Base-by-base conservation (phyloP, 2,888 invertebrate genomes). In the Cenopis cana region DNA sequence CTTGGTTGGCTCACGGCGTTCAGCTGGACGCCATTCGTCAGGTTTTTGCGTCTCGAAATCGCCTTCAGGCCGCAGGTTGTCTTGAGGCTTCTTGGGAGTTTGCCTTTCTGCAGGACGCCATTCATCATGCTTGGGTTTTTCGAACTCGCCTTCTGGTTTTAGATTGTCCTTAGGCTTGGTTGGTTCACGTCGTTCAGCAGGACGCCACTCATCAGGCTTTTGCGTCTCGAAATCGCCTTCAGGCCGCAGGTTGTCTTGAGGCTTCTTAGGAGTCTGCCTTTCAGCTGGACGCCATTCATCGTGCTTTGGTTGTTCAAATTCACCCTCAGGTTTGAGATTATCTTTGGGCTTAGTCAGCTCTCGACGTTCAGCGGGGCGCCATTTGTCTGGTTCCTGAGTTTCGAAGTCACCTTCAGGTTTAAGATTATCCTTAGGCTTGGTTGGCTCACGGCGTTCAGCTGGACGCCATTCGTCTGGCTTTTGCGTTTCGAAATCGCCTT, bases 171-270 rank as follows among this genome's bases (percentile, higher is more conserved):
- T 17, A 10, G 59, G 59, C 10, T 60, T 60, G 10, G 41, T 60
- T 0, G 59, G 59, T 20, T 41, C 24, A 20, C 41, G 41, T 2
- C 91, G 85, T 74, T 94, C 89, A 61, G 88, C 88, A 20, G 94
- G 90, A 24, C 76, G 81, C 82, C 82, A 88, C 69, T 83, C 79
- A 11, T 83, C 87, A 73, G 79, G 80, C 59, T 82, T 80, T 0
- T 88, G 91, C 10, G 81, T 71, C 62, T 92, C 89, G 75, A 95
- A 95, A 6, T 94, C 94, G 11, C 95, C 95, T 79, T 94, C 94
- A 0, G 94, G 92, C 55, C 81, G 84, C 0, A 95, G 77, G 74
- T 94, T 94, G 73, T 95, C 94, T n/a, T 91, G 84, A 59, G 84
- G 84, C 71, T 74, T 84, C n/a, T 77, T 83, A 72, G 67, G 82